phyloP scores from a whole-genome alignment of 2,113 vertebrate species.

The Stercorarius parasiticus region DNA sequence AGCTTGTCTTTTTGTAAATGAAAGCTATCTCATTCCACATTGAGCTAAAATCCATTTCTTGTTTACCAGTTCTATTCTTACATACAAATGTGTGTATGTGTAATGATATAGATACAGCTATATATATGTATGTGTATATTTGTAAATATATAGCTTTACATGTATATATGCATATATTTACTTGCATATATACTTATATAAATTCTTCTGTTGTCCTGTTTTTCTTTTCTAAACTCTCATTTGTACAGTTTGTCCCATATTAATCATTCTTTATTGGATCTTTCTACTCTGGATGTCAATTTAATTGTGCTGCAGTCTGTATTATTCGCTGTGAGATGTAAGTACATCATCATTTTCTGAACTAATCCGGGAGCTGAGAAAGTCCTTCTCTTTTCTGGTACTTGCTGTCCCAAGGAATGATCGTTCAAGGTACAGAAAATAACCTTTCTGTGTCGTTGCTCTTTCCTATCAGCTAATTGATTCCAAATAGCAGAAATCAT shows the following conservation, averaged over 20 bases:
- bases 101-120: background rate
- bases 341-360: background rate
- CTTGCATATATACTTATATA: background rate
- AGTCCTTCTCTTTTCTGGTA: background rate
- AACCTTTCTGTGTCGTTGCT: background rate
- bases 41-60: background rate
- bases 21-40: background rate
- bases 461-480: background rate
- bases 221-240: background rate
- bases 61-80: background rate
- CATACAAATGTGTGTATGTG: background rate
- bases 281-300: background rate
- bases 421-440: background rate
- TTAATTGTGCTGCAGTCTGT: background rate
- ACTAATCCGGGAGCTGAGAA: background rate
- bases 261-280: background rate
- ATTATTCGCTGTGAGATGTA: background rate
- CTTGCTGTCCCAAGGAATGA: background rate
- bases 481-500: background rate
- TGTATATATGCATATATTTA: background rate
- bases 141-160: background rate
- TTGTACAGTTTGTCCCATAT: background rate
- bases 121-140: background rate
- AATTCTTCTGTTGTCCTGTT: background rate
- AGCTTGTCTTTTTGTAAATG: background rate